Conservation (phyloP, 2,113 vertebrate species). For the Morphnarchus princeps region DNA sequence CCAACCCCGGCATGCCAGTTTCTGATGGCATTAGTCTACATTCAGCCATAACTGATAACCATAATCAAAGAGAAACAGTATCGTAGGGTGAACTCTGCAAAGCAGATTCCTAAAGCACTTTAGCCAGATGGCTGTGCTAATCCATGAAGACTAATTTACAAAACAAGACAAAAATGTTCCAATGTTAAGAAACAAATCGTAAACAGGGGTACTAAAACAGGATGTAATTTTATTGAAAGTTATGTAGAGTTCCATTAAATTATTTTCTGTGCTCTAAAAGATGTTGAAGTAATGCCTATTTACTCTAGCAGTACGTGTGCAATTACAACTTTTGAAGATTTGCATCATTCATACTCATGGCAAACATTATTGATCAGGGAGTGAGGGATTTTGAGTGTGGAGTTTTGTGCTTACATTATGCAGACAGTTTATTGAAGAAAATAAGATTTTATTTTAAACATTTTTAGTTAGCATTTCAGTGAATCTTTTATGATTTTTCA, state of each 20-base stretch:
- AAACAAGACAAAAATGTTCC: slow-evolving; percentile 17
- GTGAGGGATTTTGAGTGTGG: background rate
- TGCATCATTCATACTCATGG: background rate
- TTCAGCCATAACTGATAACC: background rate
- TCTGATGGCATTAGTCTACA: background rate
- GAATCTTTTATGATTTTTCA: background rate
- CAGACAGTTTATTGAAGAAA: background rate
- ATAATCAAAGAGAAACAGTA: background rate
- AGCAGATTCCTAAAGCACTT: slow-evolving; percentile 1
- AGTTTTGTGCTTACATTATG: background rate
- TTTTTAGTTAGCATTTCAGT: background rate
- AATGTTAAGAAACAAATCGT: slow-evolving; percentile 8
- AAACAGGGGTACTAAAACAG: background rate
- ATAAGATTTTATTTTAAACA: background rate
- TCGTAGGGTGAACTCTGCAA: background rate
- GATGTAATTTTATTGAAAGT: background rate
- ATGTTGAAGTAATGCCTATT: background rate
- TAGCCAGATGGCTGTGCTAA: slow-evolving; percentile 26
- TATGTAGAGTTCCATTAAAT: background rate
- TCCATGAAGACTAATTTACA: slow-evolving; percentile 13
- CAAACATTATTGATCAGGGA: background rate
- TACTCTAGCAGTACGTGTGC: background rate
- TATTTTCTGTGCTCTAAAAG: background rate
- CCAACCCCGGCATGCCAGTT: background rate
- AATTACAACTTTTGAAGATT: background rate